Base-by-base conservation (phyloP, 1,140 invertebrate species). In the Bombus sibiricus region DNA sequence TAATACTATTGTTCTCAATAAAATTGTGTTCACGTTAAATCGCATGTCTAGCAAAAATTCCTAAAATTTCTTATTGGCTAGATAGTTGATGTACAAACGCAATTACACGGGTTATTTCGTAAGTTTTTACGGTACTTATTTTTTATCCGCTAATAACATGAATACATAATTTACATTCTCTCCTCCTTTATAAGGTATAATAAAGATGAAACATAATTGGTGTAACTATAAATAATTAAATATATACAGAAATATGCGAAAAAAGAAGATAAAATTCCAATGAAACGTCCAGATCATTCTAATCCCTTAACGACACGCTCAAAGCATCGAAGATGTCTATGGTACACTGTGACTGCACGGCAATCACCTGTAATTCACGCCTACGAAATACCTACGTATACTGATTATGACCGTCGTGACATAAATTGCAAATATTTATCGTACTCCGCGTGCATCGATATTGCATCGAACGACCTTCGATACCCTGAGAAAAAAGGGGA, bases 321-420 rank as follows among this genome's bases (percentile, higher is more conserved):
- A 39, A 37, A 57, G 32, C 37, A 78, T 59, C 32, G 47, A 84
- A 85, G 66, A 80, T 53, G 77, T 39, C 34, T 41, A 71, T 62
- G 64, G 71, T 66, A 22, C 39, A 22, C 39, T 57, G 68, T 68
- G 43, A 81, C 75, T 62, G 53, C 59, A 69, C 62, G 47, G n/a
- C 79, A 68, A 88, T 83, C 89, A 90, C 89, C 89, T 90, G 89
- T 84, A 86, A 90, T 84, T 86, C 86, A 86, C 89, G 83, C 89
- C 89, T 75, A 90, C 83, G 72, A 88, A 88, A 86, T 90, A 68
- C 89, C 89, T 90, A 90, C 89, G 68, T 85, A 32, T 68, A 88
- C 37, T 83, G 72, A 90, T 85, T 90, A 77, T 62, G 32, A 75
- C 28, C 47, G 69, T 64, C 64, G 73, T 88, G 89, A 90, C 89